Evolutionary conservation across 2,888 invertebrate species (phyloP).

Genomic region (Temnothorax rugatulus): DNA sequence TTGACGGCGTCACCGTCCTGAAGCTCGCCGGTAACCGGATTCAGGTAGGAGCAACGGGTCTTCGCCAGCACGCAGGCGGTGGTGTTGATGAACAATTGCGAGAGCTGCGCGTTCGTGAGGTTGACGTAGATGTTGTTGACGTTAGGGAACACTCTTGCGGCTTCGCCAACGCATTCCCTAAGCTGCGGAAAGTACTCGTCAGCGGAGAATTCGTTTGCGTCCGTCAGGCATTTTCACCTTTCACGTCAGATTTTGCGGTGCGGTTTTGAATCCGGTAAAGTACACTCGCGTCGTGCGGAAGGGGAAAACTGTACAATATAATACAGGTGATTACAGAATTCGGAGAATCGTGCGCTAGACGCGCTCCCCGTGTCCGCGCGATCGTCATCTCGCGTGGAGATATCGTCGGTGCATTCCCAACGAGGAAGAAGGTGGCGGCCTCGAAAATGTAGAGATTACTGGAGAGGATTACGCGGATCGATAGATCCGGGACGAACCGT

Average conservation of each 20-base stretch:
- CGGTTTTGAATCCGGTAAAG: neutral
- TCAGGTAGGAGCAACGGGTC: conserved; percentile 88
- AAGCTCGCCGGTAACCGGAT: conserved; percentile 90
- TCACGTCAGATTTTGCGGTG: conserved; percentile 5
- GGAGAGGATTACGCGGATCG: conserved; percentile 49
- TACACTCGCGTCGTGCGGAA: neutral
- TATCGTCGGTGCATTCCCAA: neutral
- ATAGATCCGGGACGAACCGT: conserved; percentile 74
- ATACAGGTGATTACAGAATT: conserved; percentile 26
- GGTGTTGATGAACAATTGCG: conserved; percentile 87
- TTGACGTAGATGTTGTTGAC: conserved; percentile 62
- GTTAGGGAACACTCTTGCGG: conserved; percentile 68
- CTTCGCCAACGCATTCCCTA: conserved; percentile 78
- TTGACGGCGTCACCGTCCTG: conserved; percentile 87
- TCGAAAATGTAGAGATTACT: conserved; percentile 20
- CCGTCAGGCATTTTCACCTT: neutral
- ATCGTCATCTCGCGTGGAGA: neutral
- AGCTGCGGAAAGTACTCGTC: conserved; percentile 73
- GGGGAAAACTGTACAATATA: conserved; percentile 25
- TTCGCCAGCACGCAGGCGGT: conserved; percentile 90
- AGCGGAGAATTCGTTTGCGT: neutral
- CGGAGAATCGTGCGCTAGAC: neutral
- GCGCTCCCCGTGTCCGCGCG: neutral
- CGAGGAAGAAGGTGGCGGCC: neutral
- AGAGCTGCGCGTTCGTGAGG: conserved; percentile 72